Evolutionary conservation across 2,888 invertebrate genomes (phyloP).

Genomic region (Chymomyza caudatula): DNA sequence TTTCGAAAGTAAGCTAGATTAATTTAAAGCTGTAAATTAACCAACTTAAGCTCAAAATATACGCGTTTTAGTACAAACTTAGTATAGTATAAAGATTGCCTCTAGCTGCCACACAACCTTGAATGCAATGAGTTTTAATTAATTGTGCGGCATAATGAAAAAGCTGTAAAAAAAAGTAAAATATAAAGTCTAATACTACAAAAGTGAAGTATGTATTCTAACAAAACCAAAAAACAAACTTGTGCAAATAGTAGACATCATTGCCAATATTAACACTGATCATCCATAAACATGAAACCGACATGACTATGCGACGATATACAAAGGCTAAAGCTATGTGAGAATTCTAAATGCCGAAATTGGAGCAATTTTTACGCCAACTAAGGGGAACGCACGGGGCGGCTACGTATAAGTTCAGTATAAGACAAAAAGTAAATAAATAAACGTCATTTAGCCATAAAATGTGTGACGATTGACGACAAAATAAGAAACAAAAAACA

Average conservation of each 20-base stretch:
- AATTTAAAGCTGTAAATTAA: slow-evolving; percentile 71
- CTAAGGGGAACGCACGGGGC: slow-evolving; percentile 5
- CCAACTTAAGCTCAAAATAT: slow-evolving; percentile 43
- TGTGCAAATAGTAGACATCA: background rate
- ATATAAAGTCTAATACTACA: no score
- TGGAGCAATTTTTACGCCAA: slow-evolving; percentile 68
- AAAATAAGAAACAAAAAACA: slow-evolving; percentile 1
- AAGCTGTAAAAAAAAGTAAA: slow-evolving; percentile 48
- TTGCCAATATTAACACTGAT: slow-evolving; percentile 10
- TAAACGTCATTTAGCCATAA: slow-evolving; percentile 48
- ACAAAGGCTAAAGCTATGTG: background rate
- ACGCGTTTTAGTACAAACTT: background rate
- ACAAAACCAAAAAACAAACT: slow-evolving; percentile 14
- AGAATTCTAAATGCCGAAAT: slow-evolving; percentile 33
- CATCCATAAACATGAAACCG: slow-evolving; percentile 8
- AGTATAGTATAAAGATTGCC: slow-evolving; percentile 37
- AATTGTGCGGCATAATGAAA: slow-evolving; percentile 56
- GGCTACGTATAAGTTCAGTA: background rate
- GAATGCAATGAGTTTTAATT: slow-evolving; percentile 71
- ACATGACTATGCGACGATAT: background rate
- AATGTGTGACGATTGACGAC: slow-evolving; percentile 29
- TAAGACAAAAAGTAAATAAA: slow-evolving; percentile 27
- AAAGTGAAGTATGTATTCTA: no score
- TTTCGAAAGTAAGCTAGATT: slow-evolving; percentile 71
- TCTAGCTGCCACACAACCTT: slow-evolving; percentile 51